phyloP scores from a whole-genome alignment of 2,113 vertebrate genomes.

The Megatriorchis doriae region DNA sequence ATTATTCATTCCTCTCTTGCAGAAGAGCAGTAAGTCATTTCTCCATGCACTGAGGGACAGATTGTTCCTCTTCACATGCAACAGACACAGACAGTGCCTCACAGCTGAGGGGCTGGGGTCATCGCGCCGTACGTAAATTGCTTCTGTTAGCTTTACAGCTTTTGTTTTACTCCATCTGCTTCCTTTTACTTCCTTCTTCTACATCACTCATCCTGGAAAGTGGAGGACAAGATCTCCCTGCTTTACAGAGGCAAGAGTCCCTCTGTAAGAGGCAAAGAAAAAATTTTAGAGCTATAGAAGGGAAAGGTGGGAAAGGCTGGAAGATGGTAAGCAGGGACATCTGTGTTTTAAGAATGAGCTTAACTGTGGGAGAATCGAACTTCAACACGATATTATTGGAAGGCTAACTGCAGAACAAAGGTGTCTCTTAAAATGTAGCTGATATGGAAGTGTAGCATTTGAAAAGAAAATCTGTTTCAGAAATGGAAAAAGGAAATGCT shows the following conservation, averaged over 20 bases:
- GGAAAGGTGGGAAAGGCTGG: background rate
- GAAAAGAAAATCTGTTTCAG: background rate
- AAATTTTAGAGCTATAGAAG: background rate
- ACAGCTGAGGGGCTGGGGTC: background rate
- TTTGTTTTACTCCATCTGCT: background rate
- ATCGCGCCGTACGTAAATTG: background rate
- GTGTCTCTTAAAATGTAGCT: background rate
- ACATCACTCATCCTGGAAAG: background rate
- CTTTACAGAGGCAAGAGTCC: background rate
- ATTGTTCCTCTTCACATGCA: background rate
- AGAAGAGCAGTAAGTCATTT: conserved; percentile 1
- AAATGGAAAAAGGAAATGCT: background rate
- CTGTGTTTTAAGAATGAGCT: background rate
- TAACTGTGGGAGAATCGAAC: background rate
- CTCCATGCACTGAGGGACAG: background rate
- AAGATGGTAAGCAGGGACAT: background rate
- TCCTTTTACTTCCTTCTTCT: background rate
- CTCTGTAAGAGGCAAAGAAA: background rate
- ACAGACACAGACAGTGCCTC: background rate
- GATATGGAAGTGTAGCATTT: background rate
- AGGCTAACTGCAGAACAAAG: background rate
- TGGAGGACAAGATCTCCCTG: background rate
- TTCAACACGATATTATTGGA: background rate
- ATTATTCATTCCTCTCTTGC: background rate
- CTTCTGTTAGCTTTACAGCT: background rate